Base-by-base conservation (phyloP, 2,113 vertebrate genomes). In the Psittacara wagleri region DNA sequence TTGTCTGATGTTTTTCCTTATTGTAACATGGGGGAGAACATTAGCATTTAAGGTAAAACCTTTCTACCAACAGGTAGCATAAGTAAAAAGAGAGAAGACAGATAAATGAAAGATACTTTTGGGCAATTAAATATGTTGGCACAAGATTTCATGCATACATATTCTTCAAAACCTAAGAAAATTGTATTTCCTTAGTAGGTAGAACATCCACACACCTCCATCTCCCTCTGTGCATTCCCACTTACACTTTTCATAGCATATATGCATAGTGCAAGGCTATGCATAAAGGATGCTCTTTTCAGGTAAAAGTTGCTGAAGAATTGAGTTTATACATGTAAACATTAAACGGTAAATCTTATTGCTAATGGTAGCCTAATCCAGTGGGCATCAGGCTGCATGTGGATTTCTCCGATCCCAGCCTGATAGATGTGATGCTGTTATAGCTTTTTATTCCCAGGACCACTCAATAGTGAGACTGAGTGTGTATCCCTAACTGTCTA, bases 401-500 rank as follows among this genome's bases (percentile, higher is more conserved):
- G 69, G 7, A 19, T 55, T 86, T 88, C 35, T 69, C 24, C 14
- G 4, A 2, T 16, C 16, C 14, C 33, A 87, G 27, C 2, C 49
- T 59, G 11, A 28, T 3, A 46, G 15, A 43, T 11, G 9, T 37
- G 33, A 10, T 52, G 16, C 4, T 68, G 33, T 12, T 39, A 6
- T 5, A 86, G 28, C 5, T 49, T 46, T 74, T 17, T 35, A 5
- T 27, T 62, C 28, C 51, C 6, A 49, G 31, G 12, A 44, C 19
- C 28, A 31, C 22, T 9, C 39, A 28, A 5, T 3, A 19, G 13
- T 8, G 29, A 55, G 59, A 13, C 33, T 55, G n/a, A 86, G 14
- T 14, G 1, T 1, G 17, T 31, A 17, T 29, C 27, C 17, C 25
- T 62, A 48, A 3, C 0, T 10, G 7, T 3, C 20, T 17, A 35